Evolutionary conservation across 1,140 invertebrate species (phyloP), one percentile per base, ranked within the genome.

Genomic region (Sweltsa coloradensis): DNA sequence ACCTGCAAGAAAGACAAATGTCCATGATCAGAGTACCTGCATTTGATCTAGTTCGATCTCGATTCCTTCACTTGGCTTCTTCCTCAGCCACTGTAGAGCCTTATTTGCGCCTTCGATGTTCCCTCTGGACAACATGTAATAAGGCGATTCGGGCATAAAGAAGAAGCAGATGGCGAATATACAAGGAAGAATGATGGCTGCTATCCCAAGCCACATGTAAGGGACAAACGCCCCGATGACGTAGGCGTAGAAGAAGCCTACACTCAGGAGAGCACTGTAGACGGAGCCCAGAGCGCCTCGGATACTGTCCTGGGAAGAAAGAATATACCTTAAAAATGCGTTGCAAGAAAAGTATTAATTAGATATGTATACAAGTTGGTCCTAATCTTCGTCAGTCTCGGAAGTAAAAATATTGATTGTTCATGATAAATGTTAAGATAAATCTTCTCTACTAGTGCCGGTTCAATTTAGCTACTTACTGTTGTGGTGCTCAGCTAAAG

Each of bases 71-170:
- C 59, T 53, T 25, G 66, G 72, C 53, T 72, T 69, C 1, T 79
- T 75, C 2, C 85, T 68, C 1, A 93, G 65, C 52, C 72, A 80
- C 43, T 71, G 65, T 47, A 93, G 61, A 4, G 80, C 66, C 2
- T 69, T 57, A 0, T 74, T 59, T 0, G 86, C 86, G 2, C 76
- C 74, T 5, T 72, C 61, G 24, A 70, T 69, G n/a, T 74, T 68
- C 57, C 72, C 68, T 55, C 74, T 74, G 5, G 66, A 63, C 0
- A 86, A 61, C 26, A 81, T 66, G 51, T 74, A 86, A 43, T 78
- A 79, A 0, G 89, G 89, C 22, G 84, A 83, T 59, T 94, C 90
- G 0, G 89, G 88, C 67, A 90, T 81, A 39, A 79, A 75, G 5
- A 75, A 41, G 66, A 84, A 83, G 51, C 79, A 76, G 0, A 73